These are phyloP conservation scores for Sander lucioperca DNA, from an alignment of 2,113 vertebrate genomes.

Conservation along the genomic window DNA sequence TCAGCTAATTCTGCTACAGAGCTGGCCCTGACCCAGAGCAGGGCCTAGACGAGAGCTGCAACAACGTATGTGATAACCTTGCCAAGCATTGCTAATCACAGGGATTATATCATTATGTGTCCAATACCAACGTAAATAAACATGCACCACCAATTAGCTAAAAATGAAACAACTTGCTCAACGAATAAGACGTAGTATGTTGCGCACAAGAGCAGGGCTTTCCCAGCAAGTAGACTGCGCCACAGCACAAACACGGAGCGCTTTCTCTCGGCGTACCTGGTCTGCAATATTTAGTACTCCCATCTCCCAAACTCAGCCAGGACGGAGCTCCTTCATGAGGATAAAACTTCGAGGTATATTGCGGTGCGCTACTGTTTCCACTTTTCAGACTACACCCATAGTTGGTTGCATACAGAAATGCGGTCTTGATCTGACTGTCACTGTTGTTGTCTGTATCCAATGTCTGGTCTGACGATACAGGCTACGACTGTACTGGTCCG, in stretches of 20 bases:
- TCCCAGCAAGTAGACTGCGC: slow-evolving; percentile 81
- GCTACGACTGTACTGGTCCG: slow-evolving; percentile 73
- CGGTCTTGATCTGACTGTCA: slow-evolving; percentile 70
- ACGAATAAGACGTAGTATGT: slow-evolving; percentile 17
- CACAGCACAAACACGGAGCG: slow-evolving; percentile 63
- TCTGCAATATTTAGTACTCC: slow-evolving; percentile 94
- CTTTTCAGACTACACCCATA: slow-evolving; percentile 78
- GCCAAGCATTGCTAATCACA: accelerated
- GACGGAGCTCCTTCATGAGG: slow-evolving; percentile 93
- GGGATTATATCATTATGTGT: accelerated
- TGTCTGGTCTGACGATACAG: slow-evolving; percentile 73
- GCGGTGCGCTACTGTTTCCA: slow-evolving; percentile 71
- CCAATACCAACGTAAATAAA: accelerated
- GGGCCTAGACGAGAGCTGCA: slow-evolving; percentile 41
- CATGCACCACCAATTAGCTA: background rate
- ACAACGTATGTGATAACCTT: background rate
- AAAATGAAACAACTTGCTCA: background rate
- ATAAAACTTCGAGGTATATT: slow-evolving; percentile 80
- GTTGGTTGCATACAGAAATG: slow-evolving; percentile 68
- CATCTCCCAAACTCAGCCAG: slow-evolving; percentile 93
- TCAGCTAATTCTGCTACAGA: slow-evolving; percentile 37
- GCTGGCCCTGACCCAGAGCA: slow-evolving; percentile 61
- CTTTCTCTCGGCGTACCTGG: slow-evolving; percentile 85
- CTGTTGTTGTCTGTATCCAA: slow-evolving; percentile 82
- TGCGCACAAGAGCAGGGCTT: slow-evolving; percentile 65